Evolutionary conservation across 2,888 invertebrate species (phyloP).

Genomic region (Saturnia pavonia): DNA sequence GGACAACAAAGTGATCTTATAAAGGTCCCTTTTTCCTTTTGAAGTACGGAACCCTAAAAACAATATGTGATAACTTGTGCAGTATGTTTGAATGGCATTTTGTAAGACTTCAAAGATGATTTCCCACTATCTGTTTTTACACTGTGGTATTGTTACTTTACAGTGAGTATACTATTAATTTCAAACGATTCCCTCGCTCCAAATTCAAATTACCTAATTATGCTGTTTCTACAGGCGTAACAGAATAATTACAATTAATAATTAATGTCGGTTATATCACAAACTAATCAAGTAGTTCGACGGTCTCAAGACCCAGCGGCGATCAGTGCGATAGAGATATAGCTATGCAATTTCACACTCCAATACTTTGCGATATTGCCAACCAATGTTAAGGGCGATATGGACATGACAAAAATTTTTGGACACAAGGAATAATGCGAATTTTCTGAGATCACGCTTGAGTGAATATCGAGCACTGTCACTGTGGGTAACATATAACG

Average conservation of each 20-base stretch:
- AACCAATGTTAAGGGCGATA: conserved; percentile 42
- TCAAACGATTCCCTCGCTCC: neutral
- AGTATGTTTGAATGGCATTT: too few species aligned
- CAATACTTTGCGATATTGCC: conserved; percentile 60
- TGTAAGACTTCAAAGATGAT: too few species aligned
- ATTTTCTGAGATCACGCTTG: conserved; percentile 29
- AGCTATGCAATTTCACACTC: conserved; percentile 66
- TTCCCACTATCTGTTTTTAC: too few species aligned
- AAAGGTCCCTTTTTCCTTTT: too few species aligned
- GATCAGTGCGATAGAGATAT: neutral
- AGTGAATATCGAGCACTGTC: conserved; percentile 14
- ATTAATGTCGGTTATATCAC: neutral
- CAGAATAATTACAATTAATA: conserved; percentile 5
- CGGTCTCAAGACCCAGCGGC: neutral
- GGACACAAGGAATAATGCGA: conserved; percentile 35
- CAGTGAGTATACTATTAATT: conserved; percentile 1
- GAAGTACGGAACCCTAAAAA: too few species aligned
- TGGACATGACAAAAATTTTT: conserved; percentile 44
- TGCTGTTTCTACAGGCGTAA: neutral
- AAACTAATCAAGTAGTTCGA: conserved; percentile 2
- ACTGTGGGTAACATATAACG: neutral
- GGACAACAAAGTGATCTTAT: too few species aligned
- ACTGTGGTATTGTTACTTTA: too few species aligned
- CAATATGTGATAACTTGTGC: too few species aligned
- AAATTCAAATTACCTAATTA: conserved; percentile 1